Base-by-base conservation (phyloP, 1,140 invertebrate species). In the Pteromalus puparum region DNA sequence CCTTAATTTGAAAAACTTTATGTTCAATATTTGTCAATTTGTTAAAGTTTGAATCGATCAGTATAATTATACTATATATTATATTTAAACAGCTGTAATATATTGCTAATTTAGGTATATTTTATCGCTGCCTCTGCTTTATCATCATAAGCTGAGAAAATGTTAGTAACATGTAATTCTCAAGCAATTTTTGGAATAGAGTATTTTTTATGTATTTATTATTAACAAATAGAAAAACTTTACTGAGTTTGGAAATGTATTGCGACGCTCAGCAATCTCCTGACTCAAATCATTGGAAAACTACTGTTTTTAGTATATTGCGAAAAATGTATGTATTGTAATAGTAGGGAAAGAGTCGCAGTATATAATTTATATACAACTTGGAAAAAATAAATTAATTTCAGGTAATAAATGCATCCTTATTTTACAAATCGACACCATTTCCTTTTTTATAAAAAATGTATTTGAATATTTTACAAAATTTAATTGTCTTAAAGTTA, bases 391-490 rank as follows among this genome's bases (percentile, higher is more conserved):
- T 34, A 74, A 74, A 74, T 30, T 74, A 10, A n/a, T 76, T 67
- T 34, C 6, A 68, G 38, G 53, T 48, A 82, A 82, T 61, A 82
- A 76, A 82, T 65, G 61, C 26, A n/a, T 28, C 34, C 30, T 61
- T 30, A 42, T 67, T 82, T 81, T 53, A 80, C 18, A 3, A 26
- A 38, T 74, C 38, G 21, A 82, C 3, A 70, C 1, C 28, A 38
- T 34, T 65, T 65, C 9, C 42, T 74, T 82, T 61, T 61, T 7
- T 67, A 65, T 42, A 78, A 76, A 83, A 82, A 83, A 82, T 42
- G 74, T 78, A 83, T 83, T 76, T 83, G 7, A 76, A 67, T 83
- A 83, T 70, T 77, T 77, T 83, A 83, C 81, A 83, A 83, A 77
- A 70, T 83, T 77, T 28, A 67, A 42, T 83, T 70, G 18, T 83